These are phyloP conservation scores for Drosophila busckii DNA, from an alignment of 1,140 invertebrate genomes.

Conservation along the genomic window DNA sequence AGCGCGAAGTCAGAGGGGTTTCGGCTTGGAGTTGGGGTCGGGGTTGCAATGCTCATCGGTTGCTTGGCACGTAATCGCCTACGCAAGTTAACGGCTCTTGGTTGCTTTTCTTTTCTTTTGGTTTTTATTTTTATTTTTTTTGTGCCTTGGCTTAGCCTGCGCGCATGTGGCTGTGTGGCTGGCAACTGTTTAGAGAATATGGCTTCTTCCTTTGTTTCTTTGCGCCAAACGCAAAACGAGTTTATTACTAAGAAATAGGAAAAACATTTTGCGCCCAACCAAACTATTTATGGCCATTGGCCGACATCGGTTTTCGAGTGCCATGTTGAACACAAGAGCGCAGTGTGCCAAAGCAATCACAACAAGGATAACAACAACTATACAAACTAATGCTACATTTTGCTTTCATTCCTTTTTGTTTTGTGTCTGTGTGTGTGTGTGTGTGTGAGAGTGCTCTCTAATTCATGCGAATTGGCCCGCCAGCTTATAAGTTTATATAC, in stretches of 20 bases:
- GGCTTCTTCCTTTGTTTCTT: slow-evolving; percentile 61
- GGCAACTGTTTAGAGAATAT: slow-evolving; percentile 53
- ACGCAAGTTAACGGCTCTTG: slow-evolving; percentile 60
- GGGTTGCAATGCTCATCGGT: slow-evolving; percentile 18
- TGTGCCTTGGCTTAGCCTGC: slow-evolving; percentile 13
- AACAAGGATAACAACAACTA: slow-evolving; percentile 47
- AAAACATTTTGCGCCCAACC: slow-evolving; percentile 50
- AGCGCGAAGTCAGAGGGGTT: neutral
- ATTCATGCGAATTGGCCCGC: slow-evolving; percentile 53
- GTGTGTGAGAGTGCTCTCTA: slow-evolving; percentile 21
- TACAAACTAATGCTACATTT: slow-evolving; percentile 36
- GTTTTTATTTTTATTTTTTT: too few relatives aligned
- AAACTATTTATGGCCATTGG: slow-evolving; percentile 70
- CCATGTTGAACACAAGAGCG: slow-evolving; percentile 42
- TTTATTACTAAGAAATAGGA: slow-evolving; percentile 66
- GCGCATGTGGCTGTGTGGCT: slow-evolving; percentile 6
- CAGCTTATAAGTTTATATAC: slow-evolving; percentile 70
- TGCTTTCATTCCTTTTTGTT: slow-evolving; percentile 28
- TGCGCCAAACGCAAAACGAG: slow-evolving; percentile 61
- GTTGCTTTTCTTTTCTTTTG: too few relatives aligned
- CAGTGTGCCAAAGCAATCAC: slow-evolving; percentile 36
- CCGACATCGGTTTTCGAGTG: slow-evolving; percentile 48
- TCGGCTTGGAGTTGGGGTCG: neutral
- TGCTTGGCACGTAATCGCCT: slow-evolving; percentile 59
- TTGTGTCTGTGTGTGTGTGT: neutral